A percentile compares a stretch with the other conserved stretches of the same genome.
Evolutionary conservation across 2,888 invertebrate genomes (phyloP).

Genomic region (Cryptocephalus primarius): DNA sequence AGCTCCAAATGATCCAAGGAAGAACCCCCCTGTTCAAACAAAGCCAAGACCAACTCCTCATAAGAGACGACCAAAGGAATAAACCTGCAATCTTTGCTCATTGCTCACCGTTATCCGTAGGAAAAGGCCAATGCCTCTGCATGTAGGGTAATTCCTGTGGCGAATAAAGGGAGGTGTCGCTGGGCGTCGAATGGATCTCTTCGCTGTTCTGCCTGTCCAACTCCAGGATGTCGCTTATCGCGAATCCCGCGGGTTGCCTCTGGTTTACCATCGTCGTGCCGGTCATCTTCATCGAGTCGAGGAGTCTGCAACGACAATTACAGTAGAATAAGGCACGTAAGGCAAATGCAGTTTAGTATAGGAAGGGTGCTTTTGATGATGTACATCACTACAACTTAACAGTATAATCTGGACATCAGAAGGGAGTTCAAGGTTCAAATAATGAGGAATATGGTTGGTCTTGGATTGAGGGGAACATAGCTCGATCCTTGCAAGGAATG

Average conservation of each 20-base stretch:
- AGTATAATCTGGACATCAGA: neutral
- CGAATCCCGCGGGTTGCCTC: constrained; percentile 68
- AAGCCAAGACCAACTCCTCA: too few species aligned
- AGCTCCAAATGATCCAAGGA: too few species aligned
- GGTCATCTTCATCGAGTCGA: constrained; percentile 75
- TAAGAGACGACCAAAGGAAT: too few species aligned
- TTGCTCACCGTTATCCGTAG: constrained; percentile 26
- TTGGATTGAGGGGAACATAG: too few species aligned
- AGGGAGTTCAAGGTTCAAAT: too few species aligned
- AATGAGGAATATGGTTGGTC: too few species aligned
- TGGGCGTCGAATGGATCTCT: constrained; percentile 33
- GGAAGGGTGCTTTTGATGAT: neutral
- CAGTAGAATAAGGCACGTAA: neutral
- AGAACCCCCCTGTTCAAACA: too few species aligned
- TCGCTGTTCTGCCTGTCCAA: constrained; percentile 54
- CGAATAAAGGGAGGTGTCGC: constrained; percentile 26
- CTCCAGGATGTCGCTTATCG: constrained; percentile 88
- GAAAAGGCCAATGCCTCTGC: constrained; percentile 27
- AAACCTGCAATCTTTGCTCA: too few species aligned
- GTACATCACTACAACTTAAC: neutral
- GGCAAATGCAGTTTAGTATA: constrained; percentile 2
- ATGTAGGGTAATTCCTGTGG: constrained; percentile 23
- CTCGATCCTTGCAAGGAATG: too few species aligned
- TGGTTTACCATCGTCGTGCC: constrained; percentile 39
- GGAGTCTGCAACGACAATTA: constrained; percentile 47